Percentiles rank a stretch among this genome's conserved stretches.
Evolutionary conservation across 2,888 invertebrate species (phyloP).

Genomic region (Agrotis clavis): DNA sequence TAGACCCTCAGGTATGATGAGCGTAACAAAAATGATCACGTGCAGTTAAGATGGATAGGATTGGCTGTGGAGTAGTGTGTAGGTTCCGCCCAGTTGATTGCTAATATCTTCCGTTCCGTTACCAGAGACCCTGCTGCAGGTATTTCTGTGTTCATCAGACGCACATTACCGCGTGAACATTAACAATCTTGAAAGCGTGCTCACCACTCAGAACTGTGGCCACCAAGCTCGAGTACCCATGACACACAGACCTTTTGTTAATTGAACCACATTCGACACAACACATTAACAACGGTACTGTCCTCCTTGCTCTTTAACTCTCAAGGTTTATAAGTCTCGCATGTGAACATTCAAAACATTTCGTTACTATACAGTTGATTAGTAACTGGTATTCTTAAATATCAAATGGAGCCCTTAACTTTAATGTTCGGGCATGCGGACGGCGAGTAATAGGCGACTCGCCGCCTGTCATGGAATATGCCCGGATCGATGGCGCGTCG

Average conservation of each 20-base stretch:
- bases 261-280: slow-evolving; percentile 15
- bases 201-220: not conserved
- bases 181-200: not conserved
- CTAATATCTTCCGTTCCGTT: not conserved
- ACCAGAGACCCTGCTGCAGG: not conserved
- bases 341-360: no score
- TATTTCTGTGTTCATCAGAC: slow-evolving; percentile 5
- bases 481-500: no score
- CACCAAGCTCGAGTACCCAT: slow-evolving; percentile 18
- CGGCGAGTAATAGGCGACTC: no score
- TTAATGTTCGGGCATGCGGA: no score
- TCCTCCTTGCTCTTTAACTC: not conserved
- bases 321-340: not conserved
- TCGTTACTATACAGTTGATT: no score
- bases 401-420: not conserved
- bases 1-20: no score
- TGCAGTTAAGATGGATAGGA: no score
- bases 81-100: slow-evolving; percentile 3
- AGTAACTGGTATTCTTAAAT: not conserved
- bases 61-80: not conserved
- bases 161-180: not conserved
- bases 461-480: no score
- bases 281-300: slow-evolving; percentile 1
- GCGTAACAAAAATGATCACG: no score
- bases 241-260: slow-evolving; percentile 49